Evolutionary conservation across 2,888 invertebrate genomes (phyloP).

Genomic region (Cosmia trapezina): DNA sequence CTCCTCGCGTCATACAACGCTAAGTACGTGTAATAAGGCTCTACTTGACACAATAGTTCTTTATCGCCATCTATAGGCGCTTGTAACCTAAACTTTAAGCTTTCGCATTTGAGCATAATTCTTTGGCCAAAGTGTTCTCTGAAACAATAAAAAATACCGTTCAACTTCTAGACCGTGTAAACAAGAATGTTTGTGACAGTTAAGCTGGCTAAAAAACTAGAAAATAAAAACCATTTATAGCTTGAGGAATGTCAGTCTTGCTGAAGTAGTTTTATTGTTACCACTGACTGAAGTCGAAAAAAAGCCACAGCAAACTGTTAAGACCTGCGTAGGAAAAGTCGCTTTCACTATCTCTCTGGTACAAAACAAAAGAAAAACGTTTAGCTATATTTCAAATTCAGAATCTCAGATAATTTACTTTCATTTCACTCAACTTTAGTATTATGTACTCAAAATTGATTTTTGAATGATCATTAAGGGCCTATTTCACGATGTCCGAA

Average conservation of each 20-base stretch:
- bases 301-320: slow-evolving; percentile 10
- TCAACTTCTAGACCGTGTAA: slow-evolving; percentile 13
- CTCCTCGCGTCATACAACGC: slow-evolving; percentile 97
- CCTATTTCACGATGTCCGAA: too few species aligned
- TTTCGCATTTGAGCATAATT: slow-evolving; percentile 95
- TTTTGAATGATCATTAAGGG: background rate
- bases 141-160: slow-evolving; percentile 68
- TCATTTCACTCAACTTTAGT: slow-evolving; percentile 1
- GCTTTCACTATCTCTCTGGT: slow-evolving; percentile 34
- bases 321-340: background rate
- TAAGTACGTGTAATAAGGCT: slow-evolving; percentile 97
- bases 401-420: slow-evolving; percentile 2
- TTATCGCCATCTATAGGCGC: slow-evolving; percentile 94
- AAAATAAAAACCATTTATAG: slow-evolving; percentile 37
- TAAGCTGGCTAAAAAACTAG: background rate
- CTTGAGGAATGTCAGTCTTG: slow-evolving; percentile 21
- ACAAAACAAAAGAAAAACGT: slow-evolving; percentile 19
- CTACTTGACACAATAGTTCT: slow-evolving; percentile 95
- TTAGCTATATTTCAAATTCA: background rate
- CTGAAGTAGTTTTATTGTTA: slow-evolving; percentile 51
- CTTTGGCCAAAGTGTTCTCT: slow-evolving; percentile 97
- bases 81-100: slow-evolving; percentile 95
- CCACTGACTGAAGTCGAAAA: slow-evolving; percentile 16
- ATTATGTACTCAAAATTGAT: background rate
- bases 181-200: slow-evolving; percentile 37